These are phyloP conservation scores for Agrilus planipennis DNA, from an alignment of 1,140 invertebrate genomes.

Conservation along the genomic window DNA sequence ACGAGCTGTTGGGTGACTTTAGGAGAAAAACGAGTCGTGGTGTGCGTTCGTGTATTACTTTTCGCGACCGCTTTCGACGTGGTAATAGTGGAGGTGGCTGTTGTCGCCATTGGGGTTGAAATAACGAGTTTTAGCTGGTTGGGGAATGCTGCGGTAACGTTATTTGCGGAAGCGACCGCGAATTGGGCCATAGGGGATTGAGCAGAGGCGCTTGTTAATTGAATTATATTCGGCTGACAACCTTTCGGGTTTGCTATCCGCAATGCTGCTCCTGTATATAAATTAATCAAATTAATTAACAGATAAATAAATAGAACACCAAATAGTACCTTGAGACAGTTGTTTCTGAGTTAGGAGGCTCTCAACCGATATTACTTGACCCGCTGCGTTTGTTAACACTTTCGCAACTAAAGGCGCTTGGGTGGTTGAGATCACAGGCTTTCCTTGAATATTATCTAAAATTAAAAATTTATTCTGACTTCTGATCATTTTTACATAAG, in stretches of 20 bases:
- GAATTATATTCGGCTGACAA: constrained; percentile 33
- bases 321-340: constrained; percentile 32
- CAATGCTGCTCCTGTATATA: constrained; percentile 30
- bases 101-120: constrained; percentile 26
- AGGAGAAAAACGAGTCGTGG: constrained; percentile 18
- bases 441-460: constrained; percentile 15
- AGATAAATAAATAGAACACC: neutral
- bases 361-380: constrained; percentile 56
- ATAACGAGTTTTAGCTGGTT: constrained; percentile 30
- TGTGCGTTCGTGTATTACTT: constrained; percentile 14
- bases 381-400: constrained; percentile 44
- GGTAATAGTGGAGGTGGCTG: constrained; percentile 21
- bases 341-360: constrained; percentile 46
- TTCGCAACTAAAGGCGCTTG: constrained; percentile 40
- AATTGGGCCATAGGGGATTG: constrained; percentile 32
- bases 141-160: constrained; percentile 27
- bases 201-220: constrained; percentile 26
- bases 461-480: constrained; percentile 3
- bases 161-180: constrained; percentile 36
- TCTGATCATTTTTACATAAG: too few species aligned
- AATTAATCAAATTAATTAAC: neutral
- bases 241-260: constrained; percentile 34
- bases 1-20: constrained; percentile 30
- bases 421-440: constrained; percentile 11
- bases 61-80: constrained; percentile 26